Percentiles rank a stretch among this genome's conserved stretches.
Conservation (phyloP, 2,888 invertebrate species). For the Dilophus febrilis region DNA sequence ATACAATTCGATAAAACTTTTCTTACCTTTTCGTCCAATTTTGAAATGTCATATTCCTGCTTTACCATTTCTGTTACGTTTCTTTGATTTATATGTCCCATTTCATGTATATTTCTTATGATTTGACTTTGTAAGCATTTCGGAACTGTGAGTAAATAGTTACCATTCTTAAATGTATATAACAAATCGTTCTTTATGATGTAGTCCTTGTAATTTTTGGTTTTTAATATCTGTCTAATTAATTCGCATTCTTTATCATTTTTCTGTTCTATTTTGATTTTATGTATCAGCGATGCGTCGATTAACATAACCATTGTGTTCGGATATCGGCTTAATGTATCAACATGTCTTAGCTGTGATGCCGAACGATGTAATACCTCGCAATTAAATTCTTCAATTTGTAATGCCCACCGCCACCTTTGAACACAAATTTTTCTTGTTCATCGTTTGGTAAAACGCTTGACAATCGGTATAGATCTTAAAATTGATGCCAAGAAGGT, state of each 20-base stretch:
- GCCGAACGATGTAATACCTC: conserved; percentile 9
- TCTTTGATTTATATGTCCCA: conserved; percentile 19
- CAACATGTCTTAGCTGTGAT: conserved; percentile 10
- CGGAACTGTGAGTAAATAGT: conserved; percentile 5
- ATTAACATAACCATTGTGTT: background rate
- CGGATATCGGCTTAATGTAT: conserved; percentile 11
- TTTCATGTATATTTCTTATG: conserved; percentile 18
- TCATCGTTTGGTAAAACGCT: conserved; percentile 19
- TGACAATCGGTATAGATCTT: conserved; percentile 16
- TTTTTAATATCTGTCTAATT: conserved; percentile 8
- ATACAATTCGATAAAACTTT: too few relatives aligned
- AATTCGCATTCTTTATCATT: conserved; percentile 10
- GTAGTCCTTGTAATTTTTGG: conserved; percentile 9
- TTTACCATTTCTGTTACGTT: conserved; percentile 7
- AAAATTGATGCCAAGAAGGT: conserved; percentile 14
- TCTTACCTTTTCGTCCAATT: conserved; percentile 4
- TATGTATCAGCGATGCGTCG: background rate
- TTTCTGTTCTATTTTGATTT: conserved; percentile 7
- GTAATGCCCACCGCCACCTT: conserved; percentile 16
- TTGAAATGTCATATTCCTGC: conserved; percentile 5
- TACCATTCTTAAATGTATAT: conserved; percentile 9
- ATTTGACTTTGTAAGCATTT: conserved; percentile 5
- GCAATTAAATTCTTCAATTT: conserved; percentile 10
- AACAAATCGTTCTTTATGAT: conserved; percentile 7
- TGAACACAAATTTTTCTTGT: conserved; percentile 16